Evolutionary conservation across 2,797 vertebrate genomes (phyloP), one percentile per base, ranked within the genome.

Genomic region (Acipenser transmontanus): DNA sequence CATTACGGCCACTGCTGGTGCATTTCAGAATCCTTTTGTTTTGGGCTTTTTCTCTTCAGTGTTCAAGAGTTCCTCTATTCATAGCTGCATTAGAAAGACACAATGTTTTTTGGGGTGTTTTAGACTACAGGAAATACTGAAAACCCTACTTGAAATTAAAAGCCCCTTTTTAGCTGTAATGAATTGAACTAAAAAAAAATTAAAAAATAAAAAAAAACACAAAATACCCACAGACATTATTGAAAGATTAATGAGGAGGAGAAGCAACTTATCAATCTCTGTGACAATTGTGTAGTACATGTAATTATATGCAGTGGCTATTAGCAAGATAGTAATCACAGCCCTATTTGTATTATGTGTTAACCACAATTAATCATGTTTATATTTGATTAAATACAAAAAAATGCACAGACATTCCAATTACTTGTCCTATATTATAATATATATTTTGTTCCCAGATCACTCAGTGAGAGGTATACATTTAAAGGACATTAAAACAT

Each of bases 21-120:
- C 79, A 86, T 87, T 83, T 88, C 87, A 78, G 82, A 75, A 78
- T 84, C 80, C 85, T 86, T 92, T 91, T 88, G 87, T 90, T 92
- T 89, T 85, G 86, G 83, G 80, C 81, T 92, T 91, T 86, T 84
- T 91, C 89, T 91, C 80, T 74, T 87, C 84, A 84, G 80, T 76
- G 80, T 78, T 88, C 79, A 74, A 88, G 86, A 91, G 82, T 85
- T 89, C 88, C 81, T 76, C 84, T 85, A 81, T 89, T 90, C 89
- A 90, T 81, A 81, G 75, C 73, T 20, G 77, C 76, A 79, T 83
- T 34, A 88, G 81, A 89, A 91, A 89, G 83, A 80, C 81, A 77
- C 79, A 81, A 79, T 74, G 83, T 80, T 75, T 78, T 85, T 87
- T 82, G 82, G 76, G 83, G 76, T 34, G 2, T 34, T 34, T 83